phyloP scores from a whole-genome alignment of 2,888 invertebrate species.

The Polydrusus cervinus region DNA sequence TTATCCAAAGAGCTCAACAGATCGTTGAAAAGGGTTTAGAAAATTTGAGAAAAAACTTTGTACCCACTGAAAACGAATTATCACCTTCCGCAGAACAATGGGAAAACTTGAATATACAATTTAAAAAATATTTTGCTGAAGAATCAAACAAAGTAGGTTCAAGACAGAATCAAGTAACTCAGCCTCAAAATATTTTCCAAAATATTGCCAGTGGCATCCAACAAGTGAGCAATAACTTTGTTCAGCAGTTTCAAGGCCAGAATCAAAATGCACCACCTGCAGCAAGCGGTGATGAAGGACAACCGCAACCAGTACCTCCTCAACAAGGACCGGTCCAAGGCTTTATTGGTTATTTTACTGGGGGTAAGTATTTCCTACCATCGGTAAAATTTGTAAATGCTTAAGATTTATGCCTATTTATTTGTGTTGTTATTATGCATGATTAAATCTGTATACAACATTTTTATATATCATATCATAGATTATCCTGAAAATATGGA shows the following conservation, averaged over 20 bases:
- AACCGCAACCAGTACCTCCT: conserved; percentile 16
- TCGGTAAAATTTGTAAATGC: too few species aligned
- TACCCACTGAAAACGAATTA: conserved; percentile 49
- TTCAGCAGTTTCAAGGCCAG: conserved; percentile 55
- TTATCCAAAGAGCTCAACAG: conserved; percentile 34
- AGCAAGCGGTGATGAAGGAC: conserved; percentile 45
- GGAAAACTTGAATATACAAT: conserved; percentile 57
- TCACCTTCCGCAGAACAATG: conserved; percentile 56
- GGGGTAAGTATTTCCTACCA: conserved; percentile 52
- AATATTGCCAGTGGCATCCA: conserved; percentile 55
- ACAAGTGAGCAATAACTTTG: conserved; percentile 55
- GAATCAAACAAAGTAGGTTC: conserved; percentile 52
- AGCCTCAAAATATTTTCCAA: conserved; percentile 57
- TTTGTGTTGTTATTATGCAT: too few species aligned
- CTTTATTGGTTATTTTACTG: conserved; percentile 57
- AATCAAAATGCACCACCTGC: conserved; percentile 24
- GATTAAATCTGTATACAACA: too few species aligned
- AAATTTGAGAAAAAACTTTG: conserved; percentile 55
- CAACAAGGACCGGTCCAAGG: conserved; percentile 55
- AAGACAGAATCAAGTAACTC: conserved; percentile 42
- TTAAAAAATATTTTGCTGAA: conserved; percentile 55
- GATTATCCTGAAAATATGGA: too few species aligned
- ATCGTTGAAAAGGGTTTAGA: conserved; percentile 53
- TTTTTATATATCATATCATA: too few species aligned
- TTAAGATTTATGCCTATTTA: neutral